Evolutionary conservation across 2,888 invertebrate genomes (phyloP).

Genomic region (Arenicola marina): DNA sequence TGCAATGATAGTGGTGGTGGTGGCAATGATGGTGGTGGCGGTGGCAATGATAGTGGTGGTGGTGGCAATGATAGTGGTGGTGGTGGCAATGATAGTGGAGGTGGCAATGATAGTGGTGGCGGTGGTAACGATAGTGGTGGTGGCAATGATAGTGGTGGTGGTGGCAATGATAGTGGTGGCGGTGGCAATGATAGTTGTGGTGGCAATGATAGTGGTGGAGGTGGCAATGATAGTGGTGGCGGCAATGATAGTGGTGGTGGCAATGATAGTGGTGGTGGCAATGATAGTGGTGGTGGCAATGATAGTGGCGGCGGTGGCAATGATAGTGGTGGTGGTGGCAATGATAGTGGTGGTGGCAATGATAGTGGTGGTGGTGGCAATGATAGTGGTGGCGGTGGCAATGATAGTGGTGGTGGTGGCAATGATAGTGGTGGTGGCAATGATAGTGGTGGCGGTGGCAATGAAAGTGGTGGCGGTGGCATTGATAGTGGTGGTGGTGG

Average conservation of each 20-base stretch:
- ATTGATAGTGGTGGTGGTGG: no score
- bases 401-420: constrained; percentile 1
- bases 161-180: no score
- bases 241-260: constrained; percentile 3
- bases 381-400: constrained; percentile 4
- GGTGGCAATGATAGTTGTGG: no score
- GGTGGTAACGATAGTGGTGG: no score
- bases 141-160: no score
- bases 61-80: no score
- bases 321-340: background rate
- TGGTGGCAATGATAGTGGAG: no score
- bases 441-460: constrained; percentile 5
- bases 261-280: constrained; percentile 4
- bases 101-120: no score
- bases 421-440: background rate
- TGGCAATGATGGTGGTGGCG: background rate
- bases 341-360: constrained; percentile 6
- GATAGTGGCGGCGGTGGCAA: constrained; percentile 3
- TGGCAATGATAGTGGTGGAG: no score
- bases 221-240: constrained; percentile 5
- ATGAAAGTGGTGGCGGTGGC: no score
- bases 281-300: constrained; percentile 6
- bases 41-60: no score
- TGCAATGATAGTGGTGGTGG: constrained; percentile 1
- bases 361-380: constrained; percentile 6